phyloP scores from a whole-genome alignment of 2,113 vertebrate species.

The Syrrhaptes paradoxus region DNA sequence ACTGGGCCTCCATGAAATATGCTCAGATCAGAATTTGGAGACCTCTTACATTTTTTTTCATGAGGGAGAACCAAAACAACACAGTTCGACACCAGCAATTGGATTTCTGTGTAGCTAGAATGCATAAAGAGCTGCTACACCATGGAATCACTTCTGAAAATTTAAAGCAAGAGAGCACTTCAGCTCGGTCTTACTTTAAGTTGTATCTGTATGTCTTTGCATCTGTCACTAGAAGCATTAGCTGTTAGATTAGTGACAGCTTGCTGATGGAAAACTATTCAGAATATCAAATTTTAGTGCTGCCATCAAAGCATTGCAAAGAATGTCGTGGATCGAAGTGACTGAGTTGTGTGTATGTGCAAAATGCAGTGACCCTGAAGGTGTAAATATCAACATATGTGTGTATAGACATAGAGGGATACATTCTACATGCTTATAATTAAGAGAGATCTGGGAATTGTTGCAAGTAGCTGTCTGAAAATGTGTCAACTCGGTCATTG shows the following conservation, averaged over 20 bases:
- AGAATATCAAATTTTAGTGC: not conserved
- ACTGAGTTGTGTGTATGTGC: not conserved
- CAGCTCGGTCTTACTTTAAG: not conserved
- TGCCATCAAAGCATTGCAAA: not conserved
- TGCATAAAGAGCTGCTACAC: not conserved
- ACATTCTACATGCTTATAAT: not conserved
- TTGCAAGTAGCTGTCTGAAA: not conserved
- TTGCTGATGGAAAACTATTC: not conserved
- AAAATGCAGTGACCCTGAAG: not conserved
- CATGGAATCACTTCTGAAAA: not conserved
- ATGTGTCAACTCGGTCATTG: not conserved
- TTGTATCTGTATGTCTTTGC: not conserved
- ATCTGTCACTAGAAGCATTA: not conserved
- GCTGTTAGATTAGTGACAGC: not conserved
- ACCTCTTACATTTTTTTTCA: not conserved
- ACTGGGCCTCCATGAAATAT: not conserved
- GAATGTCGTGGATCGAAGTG: not conserved
- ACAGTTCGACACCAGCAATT: not conserved
- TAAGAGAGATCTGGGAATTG: not conserved
- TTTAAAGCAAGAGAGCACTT: not conserved
- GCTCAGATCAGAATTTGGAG: not conserved
- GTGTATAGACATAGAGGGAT: not conserved
- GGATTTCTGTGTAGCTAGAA: not conserved
- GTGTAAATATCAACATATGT: not conserved
- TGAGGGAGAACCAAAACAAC: not conserved